Evolutionary conservation across 2,113 vertebrate genomes (phyloP).

Genomic region (Hemibagrus wyckioides): DNA sequence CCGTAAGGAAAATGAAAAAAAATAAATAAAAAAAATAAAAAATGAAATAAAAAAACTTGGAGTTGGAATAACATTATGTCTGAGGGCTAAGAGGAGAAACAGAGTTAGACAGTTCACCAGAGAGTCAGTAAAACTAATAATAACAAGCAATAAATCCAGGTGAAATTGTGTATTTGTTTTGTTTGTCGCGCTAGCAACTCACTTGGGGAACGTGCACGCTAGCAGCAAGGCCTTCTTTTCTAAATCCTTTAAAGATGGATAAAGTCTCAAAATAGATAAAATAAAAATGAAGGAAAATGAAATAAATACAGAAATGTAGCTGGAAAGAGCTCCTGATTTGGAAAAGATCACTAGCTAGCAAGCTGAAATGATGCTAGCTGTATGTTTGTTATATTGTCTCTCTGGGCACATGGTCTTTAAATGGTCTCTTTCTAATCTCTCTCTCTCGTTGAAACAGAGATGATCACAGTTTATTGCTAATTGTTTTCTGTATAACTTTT

Average conservation of each 20-base stretch:
- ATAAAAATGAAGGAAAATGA: not conserved
- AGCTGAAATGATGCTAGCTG: not conserved
- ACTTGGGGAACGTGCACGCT: not conserved
- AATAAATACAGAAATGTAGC: not conserved
- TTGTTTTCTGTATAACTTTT: no score
- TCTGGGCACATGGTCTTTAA: not conserved
- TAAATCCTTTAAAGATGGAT: not conserved
- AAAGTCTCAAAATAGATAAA: not conserved
- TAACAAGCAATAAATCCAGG: not conserved
- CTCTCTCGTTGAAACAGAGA: no score
- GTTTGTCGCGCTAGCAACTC: not conserved
- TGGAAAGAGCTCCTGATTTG: not conserved
- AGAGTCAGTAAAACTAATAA: not conserved
- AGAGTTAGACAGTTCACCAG: not conserved
- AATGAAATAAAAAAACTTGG: not conserved
- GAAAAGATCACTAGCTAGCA: not conserved
- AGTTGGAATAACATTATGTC: not conserved
- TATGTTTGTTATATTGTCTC: not conserved
- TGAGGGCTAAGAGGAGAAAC: not conserved
- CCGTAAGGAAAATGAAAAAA: not conserved
- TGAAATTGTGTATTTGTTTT: not conserved
- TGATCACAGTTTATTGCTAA: no score
- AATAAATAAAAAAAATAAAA: not conserved
- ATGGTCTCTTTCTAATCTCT: not conserved
- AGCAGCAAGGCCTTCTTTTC: not conserved